Conservation (phyloP, 2,113 vertebrate species). For the Danio rerio region GRCz12tu NC_133177.1:33239501-33240000, state of each 20-base stretch:
- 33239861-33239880: not conserved
- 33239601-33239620: not conserved
- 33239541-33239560: not conserved
- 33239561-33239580: not conserved
- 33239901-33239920: too few relatives aligned
- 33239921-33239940: too few relatives aligned
- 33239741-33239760: conserved; percentile 53
- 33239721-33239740: conserved; percentile 39
- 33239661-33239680: not conserved
- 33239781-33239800: not conserved
- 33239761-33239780: not conserved
- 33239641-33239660: not conserved
- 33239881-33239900: conserved; percentile 3
- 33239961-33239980: too few relatives aligned
- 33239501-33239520: not conserved
- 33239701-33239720: not conserved
- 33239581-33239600: too few relatives aligned
- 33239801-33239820: not conserved
- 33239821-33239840: conserved; percentile 31
- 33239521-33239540: conserved; percentile 38
- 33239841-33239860: not conserved
- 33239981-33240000: not conserved
- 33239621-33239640: conserved; percentile 31
- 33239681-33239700: conserved; percentile 20
- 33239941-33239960: too few relatives aligned